These are phyloP conservation scores for Agrotis puta DNA, from an alignment of 2,888 invertebrate genomes.

Conservation along the genomic window DNA sequence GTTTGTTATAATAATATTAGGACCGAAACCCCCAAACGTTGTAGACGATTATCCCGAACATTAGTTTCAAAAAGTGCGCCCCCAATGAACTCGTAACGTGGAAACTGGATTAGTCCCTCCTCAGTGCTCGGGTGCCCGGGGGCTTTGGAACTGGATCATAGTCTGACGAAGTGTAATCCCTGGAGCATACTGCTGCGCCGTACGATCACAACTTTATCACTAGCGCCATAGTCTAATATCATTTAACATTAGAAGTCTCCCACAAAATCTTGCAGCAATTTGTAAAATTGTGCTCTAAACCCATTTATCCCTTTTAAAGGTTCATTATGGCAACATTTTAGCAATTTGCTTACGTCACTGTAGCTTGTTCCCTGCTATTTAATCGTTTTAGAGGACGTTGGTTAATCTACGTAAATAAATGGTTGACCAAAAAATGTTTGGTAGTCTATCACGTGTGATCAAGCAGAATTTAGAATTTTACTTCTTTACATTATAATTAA, in stretches of 20 bases:
- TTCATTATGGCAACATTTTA: constrained; percentile 49
- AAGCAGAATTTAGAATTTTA: neutral
- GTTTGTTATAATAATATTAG: constrained; percentile 36
- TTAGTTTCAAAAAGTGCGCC: constrained; percentile 50
- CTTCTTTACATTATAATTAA: neutral
- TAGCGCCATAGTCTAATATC: constrained; percentile 39
- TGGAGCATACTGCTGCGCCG: constrained; percentile 37
- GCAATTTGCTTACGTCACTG: constrained; percentile 58
- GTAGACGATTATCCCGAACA: constrained; percentile 39
- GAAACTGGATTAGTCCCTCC: constrained; percentile 58
- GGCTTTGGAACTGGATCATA: constrained; percentile 59
- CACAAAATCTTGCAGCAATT: constrained; percentile 36
- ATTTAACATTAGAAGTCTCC: constrained; percentile 46
- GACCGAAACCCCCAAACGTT: constrained; percentile 11
- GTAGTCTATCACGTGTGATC: neutral
- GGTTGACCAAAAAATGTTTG: neutral
- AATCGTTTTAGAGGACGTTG: constrained; percentile 25
- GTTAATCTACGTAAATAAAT: constrained; percentile 29
- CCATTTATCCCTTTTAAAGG: constrained; percentile 43
- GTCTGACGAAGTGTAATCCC: constrained; percentile 64
- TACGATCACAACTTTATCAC: constrained; percentile 49
- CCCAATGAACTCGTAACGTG: constrained; percentile 54
- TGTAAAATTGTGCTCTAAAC: constrained; percentile 36
- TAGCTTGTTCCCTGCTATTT: constrained; percentile 34
- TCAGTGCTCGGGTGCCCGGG: constrained; percentile 40